These are phyloP conservation scores for Catagonus wagneri DNA, from an alignment of 2,113 vertebrate genomes.

Conservation along the genomic window DNA sequence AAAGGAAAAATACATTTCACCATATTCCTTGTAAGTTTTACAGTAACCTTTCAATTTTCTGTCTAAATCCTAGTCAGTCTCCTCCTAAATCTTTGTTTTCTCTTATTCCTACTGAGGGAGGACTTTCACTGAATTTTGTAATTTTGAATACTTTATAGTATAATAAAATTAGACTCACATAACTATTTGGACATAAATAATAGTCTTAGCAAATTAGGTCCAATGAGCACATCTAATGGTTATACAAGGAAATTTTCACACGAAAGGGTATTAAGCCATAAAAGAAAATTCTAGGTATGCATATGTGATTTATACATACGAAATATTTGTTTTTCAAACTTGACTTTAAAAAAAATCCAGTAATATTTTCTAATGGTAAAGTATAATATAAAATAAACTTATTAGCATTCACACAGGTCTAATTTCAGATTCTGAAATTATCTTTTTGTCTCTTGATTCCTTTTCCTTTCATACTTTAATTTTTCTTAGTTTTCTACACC, in stretches of 20 bases:
- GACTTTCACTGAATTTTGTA: conserved; percentile 44
- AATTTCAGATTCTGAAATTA: conserved; percentile 53
- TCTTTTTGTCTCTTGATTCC: conserved; percentile 23
- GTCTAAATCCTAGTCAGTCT: conserved; percentile 44
- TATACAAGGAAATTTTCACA: conserved; percentile 50
- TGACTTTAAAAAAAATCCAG: conserved; percentile 50
- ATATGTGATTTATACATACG: conserved; percentile 31
- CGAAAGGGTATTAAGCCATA: conserved; percentile 50
- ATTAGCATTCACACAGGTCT: conserved; percentile 53
- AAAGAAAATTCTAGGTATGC: conserved; percentile 53
- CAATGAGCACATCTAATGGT: conserved; percentile 38
- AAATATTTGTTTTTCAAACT: conserved; percentile 64
- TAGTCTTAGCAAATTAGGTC: conserved; percentile 43
- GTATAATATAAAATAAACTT: conserved; percentile 52
- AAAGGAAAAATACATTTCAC: conserved; percentile 60
- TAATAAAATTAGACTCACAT: conserved; percentile 46
- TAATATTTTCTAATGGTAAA: conserved; percentile 33
- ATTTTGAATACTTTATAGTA: conserved; percentile 53
- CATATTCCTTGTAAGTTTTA: conserved; percentile 34
- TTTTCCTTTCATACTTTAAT: conserved; percentile 58
- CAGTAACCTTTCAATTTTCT: conserved; percentile 40
- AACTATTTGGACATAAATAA: conserved; percentile 47
- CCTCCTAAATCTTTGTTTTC: conserved; percentile 51
- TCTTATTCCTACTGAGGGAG: conserved; percentile 23
- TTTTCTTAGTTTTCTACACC: conserved; percentile 47